phyloP scores from a whole-genome alignment of 2,888 invertebrate genomes.

The Melinaea menophilus region DNA sequence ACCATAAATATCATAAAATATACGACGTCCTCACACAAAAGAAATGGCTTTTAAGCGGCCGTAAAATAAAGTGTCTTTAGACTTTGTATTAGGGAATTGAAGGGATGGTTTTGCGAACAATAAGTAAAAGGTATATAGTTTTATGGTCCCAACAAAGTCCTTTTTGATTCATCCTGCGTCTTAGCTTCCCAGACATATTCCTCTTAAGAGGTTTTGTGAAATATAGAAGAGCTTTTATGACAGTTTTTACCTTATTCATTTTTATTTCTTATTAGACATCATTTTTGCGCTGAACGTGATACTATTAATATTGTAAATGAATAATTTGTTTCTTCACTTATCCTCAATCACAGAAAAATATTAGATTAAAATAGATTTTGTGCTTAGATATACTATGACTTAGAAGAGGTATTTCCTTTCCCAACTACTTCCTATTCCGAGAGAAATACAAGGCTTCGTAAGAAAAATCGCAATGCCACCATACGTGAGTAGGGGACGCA shows the following conservation, averaged over 20 bases:
- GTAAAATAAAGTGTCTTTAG: slow-evolving; percentile 31
- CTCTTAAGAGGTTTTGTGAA: neutral
- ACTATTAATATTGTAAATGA: neutral
- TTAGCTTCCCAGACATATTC: slow-evolving; percentile 3
- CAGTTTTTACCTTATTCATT: neutral
- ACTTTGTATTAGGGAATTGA: slow-evolving; percentile 28
- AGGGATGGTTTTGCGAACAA: slow-evolving; percentile 23
- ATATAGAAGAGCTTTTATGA: neutral
- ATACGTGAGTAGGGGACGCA: too few relatives aligned
- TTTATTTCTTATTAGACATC: neutral
- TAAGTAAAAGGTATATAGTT: slow-evolving; percentile 17
- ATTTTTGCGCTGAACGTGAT: neutral
- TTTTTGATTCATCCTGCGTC: slow-evolving; percentile 6
- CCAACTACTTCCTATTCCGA: too few relatives aligned
- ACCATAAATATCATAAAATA: slow-evolving; percentile 24
- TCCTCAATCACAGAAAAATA: too few relatives aligned
- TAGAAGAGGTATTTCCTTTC: too few relatives aligned
- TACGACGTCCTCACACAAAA: slow-evolving; percentile 17
- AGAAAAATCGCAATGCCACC: too few relatives aligned
- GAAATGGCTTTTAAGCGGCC: slow-evolving; percentile 25
- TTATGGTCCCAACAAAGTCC: slow-evolving; percentile 9
- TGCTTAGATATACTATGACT: too few relatives aligned
- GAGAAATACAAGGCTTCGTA: too few relatives aligned
- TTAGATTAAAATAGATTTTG: too few relatives aligned
- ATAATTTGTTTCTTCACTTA: too few relatives aligned